Conservation (phyloP, 2,888 invertebrate species). For the Penaeus monodon region DNA sequence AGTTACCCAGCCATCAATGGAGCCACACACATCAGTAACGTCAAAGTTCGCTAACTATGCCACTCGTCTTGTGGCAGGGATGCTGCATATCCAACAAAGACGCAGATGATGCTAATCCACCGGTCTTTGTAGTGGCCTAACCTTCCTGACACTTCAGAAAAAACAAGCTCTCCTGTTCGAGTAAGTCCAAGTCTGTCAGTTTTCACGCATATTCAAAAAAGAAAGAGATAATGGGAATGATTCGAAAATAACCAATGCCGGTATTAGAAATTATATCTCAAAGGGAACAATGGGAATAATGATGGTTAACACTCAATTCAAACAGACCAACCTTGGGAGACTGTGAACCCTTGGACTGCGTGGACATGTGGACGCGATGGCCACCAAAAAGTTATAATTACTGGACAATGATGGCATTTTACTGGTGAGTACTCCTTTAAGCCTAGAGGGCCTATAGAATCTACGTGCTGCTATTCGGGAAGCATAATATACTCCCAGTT, state of each 20-base stretch:
- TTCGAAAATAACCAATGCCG: no score
- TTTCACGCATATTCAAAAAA: background rate
- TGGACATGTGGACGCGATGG: conserved; percentile 64
- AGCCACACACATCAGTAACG: conserved; percentile 28
- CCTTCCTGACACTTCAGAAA: conserved; percentile 36
- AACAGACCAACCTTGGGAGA: conserved; percentile 19
- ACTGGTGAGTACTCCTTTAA: conserved; percentile 25
- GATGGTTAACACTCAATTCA: no score
- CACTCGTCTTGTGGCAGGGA: conserved; percentile 37
- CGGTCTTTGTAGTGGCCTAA: conserved; percentile 33
- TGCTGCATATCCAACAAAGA: conserved; percentile 43
- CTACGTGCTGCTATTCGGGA: no score
- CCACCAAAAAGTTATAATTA: conserved; percentile 52
- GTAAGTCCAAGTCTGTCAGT: conserved; percentile 2
- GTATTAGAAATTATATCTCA: no score
- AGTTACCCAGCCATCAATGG: conserved; percentile 50
- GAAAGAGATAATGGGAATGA: no score
- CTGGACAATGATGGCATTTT: conserved; percentile 54
- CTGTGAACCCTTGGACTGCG: conserved; percentile 61
- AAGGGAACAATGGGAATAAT: no score
- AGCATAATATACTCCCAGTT: no score
- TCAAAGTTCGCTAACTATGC: conserved; percentile 35
- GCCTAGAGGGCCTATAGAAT: no score
- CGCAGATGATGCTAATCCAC: conserved; percentile 53
- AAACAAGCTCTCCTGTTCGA: conserved; percentile 37